These are phyloP conservation scores for Willisornis vidua DNA, from an alignment of 2,113 vertebrate species.

Conservation along the genomic window DNA sequence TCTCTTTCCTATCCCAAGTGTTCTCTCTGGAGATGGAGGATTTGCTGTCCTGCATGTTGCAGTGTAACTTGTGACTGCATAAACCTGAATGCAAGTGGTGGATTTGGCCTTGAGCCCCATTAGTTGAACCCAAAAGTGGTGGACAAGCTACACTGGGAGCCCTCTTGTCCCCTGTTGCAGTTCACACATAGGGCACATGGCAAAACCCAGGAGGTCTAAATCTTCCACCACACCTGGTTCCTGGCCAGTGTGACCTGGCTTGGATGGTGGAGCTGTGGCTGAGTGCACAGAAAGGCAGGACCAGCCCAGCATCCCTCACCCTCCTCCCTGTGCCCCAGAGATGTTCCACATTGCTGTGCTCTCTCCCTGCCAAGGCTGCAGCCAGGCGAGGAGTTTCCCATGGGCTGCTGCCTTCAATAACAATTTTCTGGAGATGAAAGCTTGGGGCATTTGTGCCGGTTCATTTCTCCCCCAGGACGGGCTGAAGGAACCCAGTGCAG, in stretches of 20 bases:
- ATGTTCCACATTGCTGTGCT: not conserved
- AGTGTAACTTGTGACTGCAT: rapidly evolving
- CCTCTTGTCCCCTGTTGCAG: not conserved
- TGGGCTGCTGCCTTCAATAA: not conserved
- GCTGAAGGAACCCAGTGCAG: not conserved
- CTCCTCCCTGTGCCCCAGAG: rapidly evolving
- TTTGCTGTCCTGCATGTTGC: not conserved
- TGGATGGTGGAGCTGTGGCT: not conserved
- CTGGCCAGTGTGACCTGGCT: not conserved
- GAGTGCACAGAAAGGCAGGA: not conserved
- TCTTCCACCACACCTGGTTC: rapidly evolving
- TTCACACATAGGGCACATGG: rapidly evolving
- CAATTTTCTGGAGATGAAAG: not conserved
- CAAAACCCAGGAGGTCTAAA: not conserved
- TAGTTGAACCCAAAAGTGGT: not conserved
- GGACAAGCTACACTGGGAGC: not conserved
- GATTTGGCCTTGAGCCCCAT: not conserved
- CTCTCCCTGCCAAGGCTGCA: not conserved
- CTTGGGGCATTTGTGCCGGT: rapidly evolving
- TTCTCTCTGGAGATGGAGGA: not conserved
- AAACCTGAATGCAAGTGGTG: not conserved
- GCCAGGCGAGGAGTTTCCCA: rapidly evolving
- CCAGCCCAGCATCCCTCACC: rapidly evolving
- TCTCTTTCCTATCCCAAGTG: not conserved
- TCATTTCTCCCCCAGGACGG: not conserved